These are phyloP conservation scores for Myotis vivesi DNA, from an alignment of 2,797 vertebrate genomes.

Conservation along the genomic window DNA sequence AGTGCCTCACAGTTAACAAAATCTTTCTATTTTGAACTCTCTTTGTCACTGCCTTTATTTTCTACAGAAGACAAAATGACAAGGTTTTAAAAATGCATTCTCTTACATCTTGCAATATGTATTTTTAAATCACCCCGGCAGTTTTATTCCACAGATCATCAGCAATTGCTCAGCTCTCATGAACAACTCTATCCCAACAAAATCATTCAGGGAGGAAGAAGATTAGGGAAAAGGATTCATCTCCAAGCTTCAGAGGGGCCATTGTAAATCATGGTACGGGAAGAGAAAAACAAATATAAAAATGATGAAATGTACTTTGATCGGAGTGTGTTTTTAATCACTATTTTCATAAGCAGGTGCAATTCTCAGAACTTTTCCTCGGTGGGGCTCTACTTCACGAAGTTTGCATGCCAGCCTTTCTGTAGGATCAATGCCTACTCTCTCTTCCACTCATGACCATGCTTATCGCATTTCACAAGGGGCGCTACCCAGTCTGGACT, in stretches of 20 bases:
- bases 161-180: conserved; percentile 45
- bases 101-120: conserved; percentile 57
- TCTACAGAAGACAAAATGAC: conserved; percentile 41
- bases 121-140: conserved; percentile 69
- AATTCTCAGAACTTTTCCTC: conserved; percentile 50
- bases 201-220: conserved; percentile 53
- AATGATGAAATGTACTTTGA: conserved; percentile 65
- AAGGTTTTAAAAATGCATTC: conserved; percentile 41
- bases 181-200: conserved; percentile 34
- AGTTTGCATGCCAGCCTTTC: not conserved
- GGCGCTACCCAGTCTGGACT: not conserved
- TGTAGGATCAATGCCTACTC: not conserved
- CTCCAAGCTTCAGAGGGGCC: conserved; percentile 32
- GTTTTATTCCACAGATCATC: conserved; percentile 56
- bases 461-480: not conserved
- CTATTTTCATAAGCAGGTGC: conserved; percentile 54
- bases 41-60: conserved; percentile 45
- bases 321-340: conserved; percentile 62
- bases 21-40: conserved; percentile 26
- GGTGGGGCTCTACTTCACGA: not conserved
- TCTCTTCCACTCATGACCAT: not conserved
- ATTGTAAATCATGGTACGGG: conserved; percentile 44
- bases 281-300: conserved; percentile 61
- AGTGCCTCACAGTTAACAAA: conserved; percentile 31
- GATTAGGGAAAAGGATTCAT: conserved; percentile 55